phyloP scores from a whole-genome alignment of 2,113 vertebrate genomes.

The Eurystomus gularis region DNA sequence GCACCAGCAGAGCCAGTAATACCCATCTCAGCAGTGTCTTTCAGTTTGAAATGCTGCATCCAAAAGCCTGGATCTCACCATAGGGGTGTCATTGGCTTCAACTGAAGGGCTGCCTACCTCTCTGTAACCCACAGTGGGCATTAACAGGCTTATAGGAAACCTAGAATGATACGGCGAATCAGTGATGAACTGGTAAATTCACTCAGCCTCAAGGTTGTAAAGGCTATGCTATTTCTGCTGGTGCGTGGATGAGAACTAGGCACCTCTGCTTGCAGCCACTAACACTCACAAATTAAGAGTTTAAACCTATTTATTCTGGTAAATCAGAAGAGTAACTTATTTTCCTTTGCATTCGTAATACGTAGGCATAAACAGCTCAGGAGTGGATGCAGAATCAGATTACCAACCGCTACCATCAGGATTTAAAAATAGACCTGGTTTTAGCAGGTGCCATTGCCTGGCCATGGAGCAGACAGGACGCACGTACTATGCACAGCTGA shows the following conservation, averaged over 20 bases:
- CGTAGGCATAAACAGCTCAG: neutral
- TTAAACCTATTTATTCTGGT: neutral
- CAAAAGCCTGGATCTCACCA: neutral
- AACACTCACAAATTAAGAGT: neutral
- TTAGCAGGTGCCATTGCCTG: neutral
- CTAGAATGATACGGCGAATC: neutral
- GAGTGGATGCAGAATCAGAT: neutral
- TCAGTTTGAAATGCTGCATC: neutral
- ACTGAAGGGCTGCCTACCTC: neutral
- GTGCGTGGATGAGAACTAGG: neutral
- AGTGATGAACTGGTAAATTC: neutral
- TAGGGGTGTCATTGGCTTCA: neutral
- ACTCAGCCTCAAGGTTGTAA: neutral
- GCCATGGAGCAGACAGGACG: neutral
- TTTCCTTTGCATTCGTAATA: neutral
- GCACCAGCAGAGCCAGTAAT: neutral
- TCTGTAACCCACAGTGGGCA: neutral
- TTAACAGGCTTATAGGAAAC: neutral
- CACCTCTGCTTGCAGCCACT: neutral
- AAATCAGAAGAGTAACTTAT: neutral
- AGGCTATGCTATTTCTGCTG: neutral
- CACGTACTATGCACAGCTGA: neutral
- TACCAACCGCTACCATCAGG: accelerated
- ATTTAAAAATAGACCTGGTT: neutral
- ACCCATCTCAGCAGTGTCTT: neutral